Conservation (phyloP, 2,888 invertebrate species). For the Dromius quadrimaculatus region DNA sequence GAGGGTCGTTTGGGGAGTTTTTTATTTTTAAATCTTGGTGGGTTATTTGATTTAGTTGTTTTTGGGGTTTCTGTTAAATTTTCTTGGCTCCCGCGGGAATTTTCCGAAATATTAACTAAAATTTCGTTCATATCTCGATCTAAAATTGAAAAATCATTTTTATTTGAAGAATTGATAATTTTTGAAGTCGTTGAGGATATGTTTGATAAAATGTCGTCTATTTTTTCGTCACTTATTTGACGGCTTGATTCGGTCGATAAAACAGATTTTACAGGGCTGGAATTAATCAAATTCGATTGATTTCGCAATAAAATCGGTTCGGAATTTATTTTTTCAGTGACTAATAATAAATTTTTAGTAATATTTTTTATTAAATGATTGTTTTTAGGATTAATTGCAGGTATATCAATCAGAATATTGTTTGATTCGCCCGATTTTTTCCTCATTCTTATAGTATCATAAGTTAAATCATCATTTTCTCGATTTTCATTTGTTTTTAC, state of each 20-base stretch:
- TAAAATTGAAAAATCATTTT: not conserved
- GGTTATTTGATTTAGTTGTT: not conserved
- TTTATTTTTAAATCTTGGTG: slow-evolving; percentile 20
- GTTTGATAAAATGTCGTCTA: not conserved
- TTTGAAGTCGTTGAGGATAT: not conserved
- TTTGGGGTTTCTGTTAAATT: not conserved
- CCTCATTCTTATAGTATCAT: slow-evolving; percentile 36
- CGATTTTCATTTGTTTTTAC: not conserved
- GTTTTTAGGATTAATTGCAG: not conserved
- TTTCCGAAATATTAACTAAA: not conserved
- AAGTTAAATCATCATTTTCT: slow-evolving; percentile 36
- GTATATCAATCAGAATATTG: not conserved
- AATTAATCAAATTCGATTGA: not conserved
- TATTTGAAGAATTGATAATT: not conserved
- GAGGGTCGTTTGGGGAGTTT: slow-evolving; percentile 1
- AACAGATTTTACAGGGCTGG: not conserved
- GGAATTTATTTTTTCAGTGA: too few relatives aligned
- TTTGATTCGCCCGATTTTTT: slow-evolving; percentile 5
- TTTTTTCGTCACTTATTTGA: not conserved
- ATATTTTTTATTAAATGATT: not conserved
- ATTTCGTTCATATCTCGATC: not conserved
- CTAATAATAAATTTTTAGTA: not conserved
- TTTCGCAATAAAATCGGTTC: not conserved
- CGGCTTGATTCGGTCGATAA: too few relatives aligned
- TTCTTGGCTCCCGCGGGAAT: too few relatives aligned